Base-by-base conservation (phyloP, 2,113 vertebrate species). In the Bothrops jararaca region DNA sequence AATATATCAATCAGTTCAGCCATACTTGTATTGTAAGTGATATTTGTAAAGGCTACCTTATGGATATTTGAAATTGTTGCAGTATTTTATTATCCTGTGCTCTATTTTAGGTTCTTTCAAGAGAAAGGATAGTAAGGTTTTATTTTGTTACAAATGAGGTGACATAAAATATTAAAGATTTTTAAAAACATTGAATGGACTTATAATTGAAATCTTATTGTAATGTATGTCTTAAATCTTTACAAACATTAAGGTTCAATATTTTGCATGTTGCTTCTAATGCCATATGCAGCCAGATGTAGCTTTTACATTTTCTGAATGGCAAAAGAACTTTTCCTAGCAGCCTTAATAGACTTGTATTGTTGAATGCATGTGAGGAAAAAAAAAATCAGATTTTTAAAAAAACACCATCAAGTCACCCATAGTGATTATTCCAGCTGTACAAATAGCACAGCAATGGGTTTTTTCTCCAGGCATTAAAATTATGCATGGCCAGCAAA, bases 401-500 rank as follows among this genome's bases (percentile, higher is more conserved):
- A 80, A 39, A 80, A 3, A 42, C 15, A 92, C 95, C 95, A 94
- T 88, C 0, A 0, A 86, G 92, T 96, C 93, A 88, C 94, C 93
- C 93, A 94, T 93, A 90, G 93, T 92, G 96, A 96, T 97, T 96
- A 94, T 95, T 96, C 97, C 98, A 98, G 98, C 98, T 98, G 98
- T 97, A 96, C 97, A 98, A 98, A 98, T 96, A 98, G 96, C 90
- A 97, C 94, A 97, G 97, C 97, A 98, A 98, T 97, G 94, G 97
- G 96, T 93, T 98, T 96, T 94, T 52, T n/a, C 64, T 15, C 95
- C 93, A 95, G 93, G 95, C 94, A 96, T 98, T 96, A 96, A 98
- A 98, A 98, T 97, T 96, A 97, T 96, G 96, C 97, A 96, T 95
- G 95, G 95, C 96, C 96, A 42, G 96, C 97, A 98, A 98, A 97